phyloP scores from a whole-genome alignment of 2,113 vertebrate species.

The Martes martes region DNA sequence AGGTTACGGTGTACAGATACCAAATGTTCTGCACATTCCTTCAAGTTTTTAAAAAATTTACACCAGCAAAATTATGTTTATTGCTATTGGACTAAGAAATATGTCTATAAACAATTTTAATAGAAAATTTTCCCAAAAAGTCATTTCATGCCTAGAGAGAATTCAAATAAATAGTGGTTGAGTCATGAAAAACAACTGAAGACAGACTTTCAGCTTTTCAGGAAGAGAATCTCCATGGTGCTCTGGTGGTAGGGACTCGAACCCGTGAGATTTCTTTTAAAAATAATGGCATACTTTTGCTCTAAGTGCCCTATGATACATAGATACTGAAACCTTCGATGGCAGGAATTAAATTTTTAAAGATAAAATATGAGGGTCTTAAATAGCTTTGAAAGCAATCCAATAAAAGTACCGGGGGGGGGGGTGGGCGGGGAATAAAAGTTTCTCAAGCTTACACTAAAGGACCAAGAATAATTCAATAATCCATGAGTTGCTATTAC shows the following conservation, averaged over 20 bases:
- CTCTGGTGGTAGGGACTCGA: conserved; percentile 1
- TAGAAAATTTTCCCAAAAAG: neutral
- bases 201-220: conserved; percentile 28
- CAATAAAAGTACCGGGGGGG: neutral
- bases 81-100: conserved; percentile 12
- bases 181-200: conserved; percentile 32
- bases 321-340: neutral
- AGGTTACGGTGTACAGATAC: neutral
- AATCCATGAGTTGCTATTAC: neutral
- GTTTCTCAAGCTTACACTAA: neutral
- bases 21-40: neutral
- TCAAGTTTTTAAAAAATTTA: neutral
- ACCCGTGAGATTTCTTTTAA: neutral
- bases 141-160: conserved; percentile 37
- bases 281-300: neutral
- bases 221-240: neutral
- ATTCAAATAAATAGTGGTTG: conserved; percentile 58
- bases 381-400: conserved; percentile 33
- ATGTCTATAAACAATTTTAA: conserved; percentile 17
- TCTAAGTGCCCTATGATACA: neutral
- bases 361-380: neutral
- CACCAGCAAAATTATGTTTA: conserved; percentile 25
- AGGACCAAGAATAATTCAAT: neutral
- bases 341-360: neutral
- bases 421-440: no score